These are phyloP conservation scores for Sebastes minor DNA, from an alignment of 2,797 vertebrate species.

Conservation along the genomic window DNA sequence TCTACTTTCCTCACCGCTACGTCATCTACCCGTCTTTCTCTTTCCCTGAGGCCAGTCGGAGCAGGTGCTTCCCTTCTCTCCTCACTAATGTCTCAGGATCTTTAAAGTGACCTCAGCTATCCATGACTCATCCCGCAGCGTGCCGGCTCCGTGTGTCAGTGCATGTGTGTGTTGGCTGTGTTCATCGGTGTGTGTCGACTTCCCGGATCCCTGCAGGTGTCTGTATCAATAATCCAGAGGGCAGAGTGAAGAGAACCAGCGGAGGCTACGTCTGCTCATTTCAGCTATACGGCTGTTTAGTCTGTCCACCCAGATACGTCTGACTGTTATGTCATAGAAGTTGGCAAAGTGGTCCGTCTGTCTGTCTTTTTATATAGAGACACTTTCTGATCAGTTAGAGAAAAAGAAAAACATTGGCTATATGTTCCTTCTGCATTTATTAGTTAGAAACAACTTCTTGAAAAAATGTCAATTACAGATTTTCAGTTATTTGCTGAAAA, in stretches of 20 bases:
- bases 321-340: neutral
- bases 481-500: neutral
- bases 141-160: slow-evolving; percentile 34
- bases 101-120: slow-evolving; percentile 71
- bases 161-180: slow-evolving; percentile 56
- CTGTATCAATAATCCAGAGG: slow-evolving; percentile 71
- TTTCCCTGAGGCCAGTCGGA: neutral
- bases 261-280: neutral
- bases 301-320: neutral
- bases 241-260: slow-evolving; percentile 44
- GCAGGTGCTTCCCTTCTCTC: slow-evolving; percentile 71
- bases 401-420: neutral
- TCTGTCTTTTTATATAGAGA: neutral
- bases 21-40: neutral
- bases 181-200: slow-evolving; percentile 52
- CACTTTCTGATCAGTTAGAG: neutral
- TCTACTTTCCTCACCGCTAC: neutral
- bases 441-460: neutral
- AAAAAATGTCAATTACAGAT: neutral
- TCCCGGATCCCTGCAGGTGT: slow-evolving; percentile 69
- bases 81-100: slow-evolving; percentile 57
- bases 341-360: neutral
- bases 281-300: slow-evolving; percentile 8
- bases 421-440: neutral
- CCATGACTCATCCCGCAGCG: slow-evolving; percentile 71